A percentile compares a stretch with the other conserved stretches of the same genome.
phyloP scores from a whole-genome alignment of 1,140 invertebrate genomes.

The Chymomyza costata region DNA sequence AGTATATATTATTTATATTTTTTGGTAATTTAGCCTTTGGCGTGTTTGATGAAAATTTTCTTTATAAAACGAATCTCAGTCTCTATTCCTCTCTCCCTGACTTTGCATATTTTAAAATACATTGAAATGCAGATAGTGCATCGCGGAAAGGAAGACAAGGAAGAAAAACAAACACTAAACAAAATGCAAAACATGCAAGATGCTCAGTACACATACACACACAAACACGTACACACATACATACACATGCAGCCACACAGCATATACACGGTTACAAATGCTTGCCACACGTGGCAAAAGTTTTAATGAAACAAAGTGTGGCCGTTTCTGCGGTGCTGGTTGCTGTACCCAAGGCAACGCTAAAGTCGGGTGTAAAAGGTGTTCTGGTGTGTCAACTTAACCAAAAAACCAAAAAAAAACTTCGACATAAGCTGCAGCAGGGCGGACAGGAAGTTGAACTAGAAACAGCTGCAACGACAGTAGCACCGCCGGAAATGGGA shows the following conservation, averaged over 20 bases:
- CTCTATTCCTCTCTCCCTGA: conserved; percentile 7
- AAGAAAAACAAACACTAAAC: conserved; percentile 43
- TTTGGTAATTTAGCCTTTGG: no score
- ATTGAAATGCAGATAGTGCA: conserved; percentile 51
- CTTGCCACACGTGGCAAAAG: conserved; percentile 52
- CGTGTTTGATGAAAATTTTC: no score
- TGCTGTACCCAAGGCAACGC: conserved; percentile 10
- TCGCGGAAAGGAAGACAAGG: conserved; percentile 6
- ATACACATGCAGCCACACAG: conserved; percentile 1
- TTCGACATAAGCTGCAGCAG: no score
- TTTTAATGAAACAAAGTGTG: conserved; percentile 70
- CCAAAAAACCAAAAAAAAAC: conserved; percentile 44
- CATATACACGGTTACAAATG: conserved; percentile 10
- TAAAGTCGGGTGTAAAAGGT: conserved; percentile 24
- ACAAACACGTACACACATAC: conserved; percentile 8
- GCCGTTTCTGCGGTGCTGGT: conserved; percentile 15
- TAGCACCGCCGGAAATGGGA: conserved; percentile 58
- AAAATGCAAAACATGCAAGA: conserved; percentile 58
- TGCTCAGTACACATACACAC: conserved; percentile 50
- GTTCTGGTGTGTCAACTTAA: conserved; percentile 54
- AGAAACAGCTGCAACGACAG: conserved; percentile 3
- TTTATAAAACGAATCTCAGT: no score
- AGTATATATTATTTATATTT: no score
- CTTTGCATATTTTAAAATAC: conserved; percentile 59
- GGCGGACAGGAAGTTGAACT: no score